A percentile compares a stretch with the other conserved stretches of the same genome.
Evolutionary conservation across 2,888 invertebrate genomes (phyloP).

Genomic region (Baronia brevicornis): DNA sequence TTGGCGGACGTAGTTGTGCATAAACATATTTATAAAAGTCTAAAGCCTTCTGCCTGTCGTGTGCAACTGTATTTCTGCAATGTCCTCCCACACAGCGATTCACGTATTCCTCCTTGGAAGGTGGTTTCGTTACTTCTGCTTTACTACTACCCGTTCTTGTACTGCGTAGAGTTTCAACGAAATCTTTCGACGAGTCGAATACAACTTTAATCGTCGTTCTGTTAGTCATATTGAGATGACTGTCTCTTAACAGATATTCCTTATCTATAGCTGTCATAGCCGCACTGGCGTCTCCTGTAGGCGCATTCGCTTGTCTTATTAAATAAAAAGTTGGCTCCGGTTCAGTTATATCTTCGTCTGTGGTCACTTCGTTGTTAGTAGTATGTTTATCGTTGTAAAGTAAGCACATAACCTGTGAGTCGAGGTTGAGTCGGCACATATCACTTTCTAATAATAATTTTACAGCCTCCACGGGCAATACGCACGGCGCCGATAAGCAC

Average conservation of each 20-base stretch:
- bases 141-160: slow-evolving; percentile 40
- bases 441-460: slow-evolving; percentile 53
- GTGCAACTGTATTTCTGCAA: slow-evolving; percentile 50
- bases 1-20: slow-evolving; percentile 57
- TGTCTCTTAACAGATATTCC: slow-evolving; percentile 50
- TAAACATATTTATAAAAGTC: slow-evolving; percentile 71
- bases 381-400: slow-evolving; percentile 56
- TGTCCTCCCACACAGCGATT: slow-evolving; percentile 48
- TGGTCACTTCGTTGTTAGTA: slow-evolving; percentile 38
- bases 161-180: slow-evolving; percentile 59
- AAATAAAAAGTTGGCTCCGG: slow-evolving; percentile 63
- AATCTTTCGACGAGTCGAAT: slow-evolving; percentile 61
- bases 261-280: slow-evolving; percentile 59
- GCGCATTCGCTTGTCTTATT: slow-evolving; percentile 54
- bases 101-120: slow-evolving; percentile 40
- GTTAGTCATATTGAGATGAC: slow-evolving; percentile 56
- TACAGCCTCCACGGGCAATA: slow-evolving; percentile 55
- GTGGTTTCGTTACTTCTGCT: slow-evolving; percentile 32
- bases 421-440: slow-evolving; percentile 60
- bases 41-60: slow-evolving; percentile 61
- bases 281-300: slow-evolving; percentile 46
- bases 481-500: slow-evolving; percentile 61
- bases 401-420: slow-evolving; percentile 60
- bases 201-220: slow-evolving; percentile 60
- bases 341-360: slow-evolving; percentile 57